Evolutionary conservation across 2,888 invertebrate species (phyloP).

Genomic region (Drosophila atripex): DNA sequence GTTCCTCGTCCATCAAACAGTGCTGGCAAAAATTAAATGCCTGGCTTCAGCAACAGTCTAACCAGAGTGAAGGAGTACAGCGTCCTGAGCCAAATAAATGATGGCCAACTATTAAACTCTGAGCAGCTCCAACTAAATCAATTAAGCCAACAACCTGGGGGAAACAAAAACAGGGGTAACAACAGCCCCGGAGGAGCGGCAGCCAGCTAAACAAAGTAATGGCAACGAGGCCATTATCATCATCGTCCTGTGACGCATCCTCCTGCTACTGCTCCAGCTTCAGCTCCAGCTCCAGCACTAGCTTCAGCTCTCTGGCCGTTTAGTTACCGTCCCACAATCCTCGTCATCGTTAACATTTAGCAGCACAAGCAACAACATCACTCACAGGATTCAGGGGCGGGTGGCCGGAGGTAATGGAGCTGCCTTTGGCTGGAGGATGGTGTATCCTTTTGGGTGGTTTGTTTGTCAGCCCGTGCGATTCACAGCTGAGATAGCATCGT

Average conservation of each 20-base stretch:
- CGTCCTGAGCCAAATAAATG: conserved; percentile 56
- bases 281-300: not conserved
- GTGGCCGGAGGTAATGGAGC: conserved; percentile 8
- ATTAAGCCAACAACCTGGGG: conserved; percentile 71
- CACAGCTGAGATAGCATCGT: conserved; percentile 54
- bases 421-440: conserved; percentile 19
- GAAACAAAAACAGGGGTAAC: conserved; percentile 19
- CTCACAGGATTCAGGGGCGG: conserved; percentile 47
- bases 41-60: conserved; percentile 12
- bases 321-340: conserved; percentile 6
- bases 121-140: conserved; percentile 74
- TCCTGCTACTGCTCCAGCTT: not conserved
- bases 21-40: conserved; percentile 61
- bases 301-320: not conserved
- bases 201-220: conserved; percentile 50
- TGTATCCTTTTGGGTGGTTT: conserved; percentile 30
- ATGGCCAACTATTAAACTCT: conserved; percentile 72
- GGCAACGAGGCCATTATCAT: conserved; percentile 68
- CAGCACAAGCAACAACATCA: conserved; percentile 65
- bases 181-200: conserved; percentile 36
- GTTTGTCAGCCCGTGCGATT: conserved; percentile 54
- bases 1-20: conserved; percentile 63
- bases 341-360: conserved; percentile 52
- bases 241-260: conserved; percentile 50
- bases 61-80: not conserved